Evolutionary conservation across 2,113 vertebrate species (phyloP), one percentile per base, ranked within the genome.

Genomic region (Anser cygnoides): DNA sequence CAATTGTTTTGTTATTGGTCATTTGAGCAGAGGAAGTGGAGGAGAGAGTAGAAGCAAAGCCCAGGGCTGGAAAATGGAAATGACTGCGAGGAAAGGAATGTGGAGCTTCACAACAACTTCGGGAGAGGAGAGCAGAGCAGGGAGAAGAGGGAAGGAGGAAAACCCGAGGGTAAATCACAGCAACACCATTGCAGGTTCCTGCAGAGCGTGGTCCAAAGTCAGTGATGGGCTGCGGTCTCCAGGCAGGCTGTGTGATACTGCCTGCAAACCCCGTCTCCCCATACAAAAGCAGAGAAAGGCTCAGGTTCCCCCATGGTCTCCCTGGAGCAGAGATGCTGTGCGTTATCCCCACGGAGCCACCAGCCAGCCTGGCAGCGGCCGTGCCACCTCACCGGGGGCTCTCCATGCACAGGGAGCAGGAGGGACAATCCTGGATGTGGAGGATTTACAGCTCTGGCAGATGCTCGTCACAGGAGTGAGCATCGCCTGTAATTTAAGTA

Each of bases 11-110:
- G 80, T 84, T 37, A 41, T 43, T 84, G 89, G 49, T 84, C 89
- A 89, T 89, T 28, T 39, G 87, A 82, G 93, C 81, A 89, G 65
- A 82, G 91, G 94, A 96, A 94, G 88, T 3, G n/a, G 67, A 93
- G 88, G 70, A 87, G 84, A 91, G 68, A 54, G 26, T 80, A 75
- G 63, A 87, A 78, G 83, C 44, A 41, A 87, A 95, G 83, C 58
- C 25, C 89, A 75, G 73, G 63, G 77, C n/a, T 95, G 80, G 74
- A 91, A 95, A 95, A 95, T 91, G 87, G 93, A 90, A 94, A 93
- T 97, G 96, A 96, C 91, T 92, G 72, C 7, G 89, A 79, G 93
- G 96, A 92, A 92, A 92, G 96, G 93, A 93, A 95, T 91, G 94
- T 49, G 84, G 84, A 93, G 70, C 91, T 92, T 91, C 70, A 33